Conservation (phyloP, 30 jellyfish, hydroid and myxozoan species). For the Pseudorhiza aurosa region DNA sequence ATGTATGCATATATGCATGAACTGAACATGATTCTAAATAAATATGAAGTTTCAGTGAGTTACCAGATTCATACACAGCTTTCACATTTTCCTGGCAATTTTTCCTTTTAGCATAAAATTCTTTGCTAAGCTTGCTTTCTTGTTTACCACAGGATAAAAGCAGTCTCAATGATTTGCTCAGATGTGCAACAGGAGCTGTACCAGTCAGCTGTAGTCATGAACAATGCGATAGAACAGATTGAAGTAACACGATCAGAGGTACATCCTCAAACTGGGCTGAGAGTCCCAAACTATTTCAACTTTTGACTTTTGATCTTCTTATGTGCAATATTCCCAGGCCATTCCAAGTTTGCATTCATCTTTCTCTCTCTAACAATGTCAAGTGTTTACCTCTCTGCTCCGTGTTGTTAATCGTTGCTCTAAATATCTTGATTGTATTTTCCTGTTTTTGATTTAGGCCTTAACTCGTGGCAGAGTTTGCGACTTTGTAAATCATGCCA, state of each 20-base stretch:
- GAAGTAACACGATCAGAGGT: conserved; percentile 38
- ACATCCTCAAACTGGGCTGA: too few relatives aligned
- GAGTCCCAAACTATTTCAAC: too few relatives aligned
- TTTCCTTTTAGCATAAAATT: too few relatives aligned
- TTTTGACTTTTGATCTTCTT: not conserved
- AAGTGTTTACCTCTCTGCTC: not conserved
- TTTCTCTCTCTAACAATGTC: not conserved
- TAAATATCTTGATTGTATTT: not conserved
- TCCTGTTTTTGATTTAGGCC: conserved; percentile 49
- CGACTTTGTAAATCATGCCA: conserved; percentile 84
- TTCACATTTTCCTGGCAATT: not conserved
- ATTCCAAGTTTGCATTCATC: not conserved
- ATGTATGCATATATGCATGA: too few relatives aligned
- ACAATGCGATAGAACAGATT: conserved; percentile 59
- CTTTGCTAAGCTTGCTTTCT: too few relatives aligned
- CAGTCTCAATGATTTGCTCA: conserved; percentile 95
- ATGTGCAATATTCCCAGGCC: not conserved
- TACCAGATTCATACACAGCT: not conserved
- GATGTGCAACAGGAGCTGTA: conserved; percentile 95
- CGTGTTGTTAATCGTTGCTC: not conserved
- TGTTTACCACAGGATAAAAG: conserved; percentile 77
- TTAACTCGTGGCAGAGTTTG: conserved; percentile 75
- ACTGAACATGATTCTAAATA: too few relatives aligned
- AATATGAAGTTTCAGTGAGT: not conserved
- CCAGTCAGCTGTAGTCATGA: conserved; percentile 83